These are phyloP conservation scores for Ophiothrix spiculata DNA, from an alignment of 35 echinoderm and acorn worm species.

Conservation along the genomic window DNA sequence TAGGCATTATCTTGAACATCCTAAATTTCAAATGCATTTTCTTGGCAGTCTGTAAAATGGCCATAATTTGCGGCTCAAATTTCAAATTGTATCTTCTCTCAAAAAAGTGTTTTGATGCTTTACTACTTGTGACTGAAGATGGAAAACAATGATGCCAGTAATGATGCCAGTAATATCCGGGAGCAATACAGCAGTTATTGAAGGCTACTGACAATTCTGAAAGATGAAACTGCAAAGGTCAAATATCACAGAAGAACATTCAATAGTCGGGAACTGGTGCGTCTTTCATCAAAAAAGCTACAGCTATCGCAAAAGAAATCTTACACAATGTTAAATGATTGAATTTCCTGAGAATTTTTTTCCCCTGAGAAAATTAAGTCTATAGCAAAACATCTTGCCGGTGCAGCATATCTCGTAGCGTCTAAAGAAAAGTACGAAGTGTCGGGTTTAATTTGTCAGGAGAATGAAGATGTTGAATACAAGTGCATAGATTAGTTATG, in stretches of 20 bases:
- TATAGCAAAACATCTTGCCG: background rate
- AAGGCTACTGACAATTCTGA: background rate
- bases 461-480: background rate
- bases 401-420: background rate
- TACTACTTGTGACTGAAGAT: background rate
- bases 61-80: too few relatives aligned
- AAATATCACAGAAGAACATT: background rate
- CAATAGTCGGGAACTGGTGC: background rate
- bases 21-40: too few relatives aligned
- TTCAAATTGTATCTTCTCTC: too few relatives aligned
- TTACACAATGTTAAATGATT: background rate
- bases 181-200: background rate
- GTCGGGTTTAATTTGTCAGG: background rate
- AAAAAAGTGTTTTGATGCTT: too few relatives aligned
- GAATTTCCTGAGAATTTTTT: background rate
- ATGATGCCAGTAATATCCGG: too few relatives aligned
- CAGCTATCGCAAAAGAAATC: background rate
- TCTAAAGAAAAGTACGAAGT: background rate
- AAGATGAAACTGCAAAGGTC: background rate
- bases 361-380: background rate
- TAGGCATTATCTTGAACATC: too few relatives aligned
- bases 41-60: too few relatives aligned
- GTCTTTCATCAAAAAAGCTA: background rate
- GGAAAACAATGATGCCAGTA: background rate
- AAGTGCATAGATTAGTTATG: background rate